Percentiles rank a stretch among this genome's conserved stretches.
Conservation (phyloP, 2,797 vertebrate genomes). For the Siniperca undulata region DNA sequence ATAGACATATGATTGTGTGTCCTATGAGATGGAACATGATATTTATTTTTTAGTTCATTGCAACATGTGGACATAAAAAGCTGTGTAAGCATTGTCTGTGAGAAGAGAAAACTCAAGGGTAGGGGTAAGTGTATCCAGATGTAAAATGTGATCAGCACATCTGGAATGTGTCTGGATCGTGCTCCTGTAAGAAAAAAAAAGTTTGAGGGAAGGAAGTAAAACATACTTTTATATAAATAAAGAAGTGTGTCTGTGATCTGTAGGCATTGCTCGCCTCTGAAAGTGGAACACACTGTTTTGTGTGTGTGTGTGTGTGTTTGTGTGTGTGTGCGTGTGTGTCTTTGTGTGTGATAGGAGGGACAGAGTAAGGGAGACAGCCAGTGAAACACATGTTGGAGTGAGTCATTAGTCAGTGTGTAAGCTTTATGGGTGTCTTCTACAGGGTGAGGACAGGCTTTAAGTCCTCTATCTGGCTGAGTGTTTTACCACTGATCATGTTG, state of each 20-base stretch:
- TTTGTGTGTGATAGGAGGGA: constrained; percentile 27
- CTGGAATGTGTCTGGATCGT: constrained; percentile 80
- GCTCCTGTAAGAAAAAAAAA: constrained; percentile 58
- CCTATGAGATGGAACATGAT: constrained; percentile 48
- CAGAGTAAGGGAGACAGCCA: constrained; percentile 31
- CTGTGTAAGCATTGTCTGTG: constrained; percentile 14
- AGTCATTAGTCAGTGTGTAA: constrained; percentile 63
- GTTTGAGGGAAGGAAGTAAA: constrained; percentile 74
- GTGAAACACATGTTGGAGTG: constrained; percentile 59
- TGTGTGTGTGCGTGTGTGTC: constrained; percentile 35
- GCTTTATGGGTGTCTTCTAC: constrained; percentile 57
- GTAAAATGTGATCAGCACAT: constrained; percentile 83
- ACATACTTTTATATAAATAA: constrained; percentile 76
- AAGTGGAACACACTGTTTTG: constrained; percentile 29
- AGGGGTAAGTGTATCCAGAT: constrained; percentile 80
- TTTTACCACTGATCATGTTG: constrained; percentile 47
- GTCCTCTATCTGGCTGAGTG: constrained; percentile 30
- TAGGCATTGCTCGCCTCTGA: constrained; percentile 22
- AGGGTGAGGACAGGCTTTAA: constrained; percentile 35
- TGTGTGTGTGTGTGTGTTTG: constrained; percentile 26
- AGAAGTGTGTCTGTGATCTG: constrained; percentile 66
- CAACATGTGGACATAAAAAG: constrained; percentile 48
- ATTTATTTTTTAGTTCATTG: constrained; percentile 51
- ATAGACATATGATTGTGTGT: constrained; percentile 31
- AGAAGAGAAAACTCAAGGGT: constrained; percentile 52